Evolutionary conservation across 2,888 invertebrate species (phyloP).

Genomic region (Schrankia costaestrigalis): DNA sequence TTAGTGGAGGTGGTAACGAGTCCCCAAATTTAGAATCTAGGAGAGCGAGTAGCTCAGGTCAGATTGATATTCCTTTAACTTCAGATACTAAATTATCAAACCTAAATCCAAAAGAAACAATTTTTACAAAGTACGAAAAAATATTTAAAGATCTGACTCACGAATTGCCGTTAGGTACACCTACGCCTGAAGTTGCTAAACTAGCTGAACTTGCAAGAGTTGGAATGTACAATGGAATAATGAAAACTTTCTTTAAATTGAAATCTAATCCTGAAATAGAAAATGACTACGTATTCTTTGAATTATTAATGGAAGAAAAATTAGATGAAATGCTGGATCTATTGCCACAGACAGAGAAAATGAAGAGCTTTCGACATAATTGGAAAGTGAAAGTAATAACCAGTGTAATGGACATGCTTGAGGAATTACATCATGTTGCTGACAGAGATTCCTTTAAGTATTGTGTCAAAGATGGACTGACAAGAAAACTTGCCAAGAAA

Average conservation of each 20-base stretch:
- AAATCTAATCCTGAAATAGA: constrained; percentile 40
- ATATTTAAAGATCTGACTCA: constrained; percentile 41
- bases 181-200: constrained; percentile 24
- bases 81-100: not conserved
- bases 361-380: constrained; percentile 28
- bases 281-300: constrained; percentile 42
- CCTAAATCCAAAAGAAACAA: constrained; percentile 11
- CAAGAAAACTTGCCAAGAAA: constrained; percentile 23
- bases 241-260: constrained; percentile 42
- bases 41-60: too few relatives aligned
- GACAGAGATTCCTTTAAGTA: constrained; percentile 37
- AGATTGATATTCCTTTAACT: too few relatives aligned
- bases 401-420: constrained; percentile 27
- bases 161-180: constrained; percentile 39
- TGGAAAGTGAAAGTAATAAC: constrained; percentile 40
- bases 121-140: constrained; percentile 33
- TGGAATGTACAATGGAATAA: constrained; percentile 42
- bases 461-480: constrained; percentile 30
- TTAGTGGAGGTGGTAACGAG: too few relatives aligned
- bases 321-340: constrained; percentile 47
- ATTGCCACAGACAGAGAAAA: constrained; percentile 43
- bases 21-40: too few relatives aligned
- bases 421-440: constrained; percentile 26
- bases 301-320: constrained; percentile 46
- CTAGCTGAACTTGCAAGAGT: constrained; percentile 36